Evolutionary conservation across 2,113 vertebrate genomes (phyloP).

Genomic region (Vidua macroura): DNA sequence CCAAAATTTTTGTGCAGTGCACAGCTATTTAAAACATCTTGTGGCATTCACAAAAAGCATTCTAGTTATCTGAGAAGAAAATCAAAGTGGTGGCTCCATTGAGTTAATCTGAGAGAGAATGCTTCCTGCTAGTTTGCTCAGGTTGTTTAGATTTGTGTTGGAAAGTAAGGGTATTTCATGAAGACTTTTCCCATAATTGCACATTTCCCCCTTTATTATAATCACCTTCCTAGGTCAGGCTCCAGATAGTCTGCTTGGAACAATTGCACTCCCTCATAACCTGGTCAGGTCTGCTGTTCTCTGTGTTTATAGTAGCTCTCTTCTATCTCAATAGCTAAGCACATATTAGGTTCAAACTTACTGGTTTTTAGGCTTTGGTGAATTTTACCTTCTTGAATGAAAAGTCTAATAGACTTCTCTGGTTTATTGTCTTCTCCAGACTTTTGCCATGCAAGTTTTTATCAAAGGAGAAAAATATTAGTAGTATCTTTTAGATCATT

Average conservation of each 20-base stretch:
- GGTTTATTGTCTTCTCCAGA: neutral
- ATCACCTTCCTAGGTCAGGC: constrained; percentile 78
- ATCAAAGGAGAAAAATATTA: neutral
- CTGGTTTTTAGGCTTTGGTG: neutral
- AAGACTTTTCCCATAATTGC: constrained; percentile 35
- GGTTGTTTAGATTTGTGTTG: constrained; percentile 26
- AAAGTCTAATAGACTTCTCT: neutral
- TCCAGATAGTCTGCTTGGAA: constrained; percentile 77
- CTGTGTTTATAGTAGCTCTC: neutral
- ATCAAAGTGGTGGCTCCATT: neutral
- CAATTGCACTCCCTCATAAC: constrained; percentile 48
- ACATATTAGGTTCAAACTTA: neutral
- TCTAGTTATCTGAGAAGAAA: neutral
- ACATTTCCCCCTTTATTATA: constrained; percentile 56
- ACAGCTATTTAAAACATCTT: neutral
- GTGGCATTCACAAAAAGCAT: neutral
- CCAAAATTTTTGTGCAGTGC: neutral
- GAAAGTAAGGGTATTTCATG: neutral
- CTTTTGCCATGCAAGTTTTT: neutral
- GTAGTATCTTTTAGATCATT: neutral
- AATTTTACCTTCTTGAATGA: neutral
- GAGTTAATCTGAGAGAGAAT: constrained; percentile 23
- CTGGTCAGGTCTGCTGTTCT: constrained; percentile 25
- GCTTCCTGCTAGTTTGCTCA: neutral
- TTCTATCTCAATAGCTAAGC: neutral